These are phyloP conservation scores for Onychostruthus taczanowskii DNA, from an alignment of 2,113 vertebrate genomes.

Conservation along the genomic window DNA sequence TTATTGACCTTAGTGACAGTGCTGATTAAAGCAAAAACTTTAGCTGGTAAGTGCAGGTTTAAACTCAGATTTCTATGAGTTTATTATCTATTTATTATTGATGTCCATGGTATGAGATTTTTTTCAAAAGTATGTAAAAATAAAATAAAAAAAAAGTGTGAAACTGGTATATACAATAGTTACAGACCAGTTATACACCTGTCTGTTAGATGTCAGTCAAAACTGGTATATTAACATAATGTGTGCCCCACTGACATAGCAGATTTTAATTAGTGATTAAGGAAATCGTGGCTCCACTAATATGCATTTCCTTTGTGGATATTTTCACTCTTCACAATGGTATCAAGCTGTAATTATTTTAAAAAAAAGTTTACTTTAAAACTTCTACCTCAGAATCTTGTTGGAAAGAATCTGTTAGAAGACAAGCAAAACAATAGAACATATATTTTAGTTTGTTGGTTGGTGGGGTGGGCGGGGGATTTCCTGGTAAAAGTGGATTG, in stretches of 20 bases:
- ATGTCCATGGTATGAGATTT: too few species aligned
- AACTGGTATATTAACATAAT: not conserved
- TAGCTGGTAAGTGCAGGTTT: not conserved
- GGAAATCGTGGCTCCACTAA: not conserved
- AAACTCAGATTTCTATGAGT: not conserved
- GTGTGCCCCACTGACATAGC: accelerated
- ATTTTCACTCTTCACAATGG: not conserved
- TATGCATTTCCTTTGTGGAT: not conserved
- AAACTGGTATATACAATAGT: not conserved
- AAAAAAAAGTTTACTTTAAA: not conserved
- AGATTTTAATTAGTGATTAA: not conserved
- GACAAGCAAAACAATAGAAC: not conserved
- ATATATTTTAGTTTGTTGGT: not conserved
- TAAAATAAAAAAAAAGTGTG: not conserved
- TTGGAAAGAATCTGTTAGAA: not conserved
- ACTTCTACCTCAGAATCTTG: not conserved
- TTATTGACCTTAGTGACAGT: not conserved
- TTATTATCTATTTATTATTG: not conserved
- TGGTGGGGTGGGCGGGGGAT: accelerated
- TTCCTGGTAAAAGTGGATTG: not conserved
- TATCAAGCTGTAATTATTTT: not conserved
- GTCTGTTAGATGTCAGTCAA: not conserved
- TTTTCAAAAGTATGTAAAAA: not conserved
- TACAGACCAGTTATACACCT: not conserved
- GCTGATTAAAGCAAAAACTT: not conserved